These are phyloP conservation scores for Leptopilina clavipes DNA, from an alignment of 1,140 invertebrate species.

Conservation along the genomic window DNA sequence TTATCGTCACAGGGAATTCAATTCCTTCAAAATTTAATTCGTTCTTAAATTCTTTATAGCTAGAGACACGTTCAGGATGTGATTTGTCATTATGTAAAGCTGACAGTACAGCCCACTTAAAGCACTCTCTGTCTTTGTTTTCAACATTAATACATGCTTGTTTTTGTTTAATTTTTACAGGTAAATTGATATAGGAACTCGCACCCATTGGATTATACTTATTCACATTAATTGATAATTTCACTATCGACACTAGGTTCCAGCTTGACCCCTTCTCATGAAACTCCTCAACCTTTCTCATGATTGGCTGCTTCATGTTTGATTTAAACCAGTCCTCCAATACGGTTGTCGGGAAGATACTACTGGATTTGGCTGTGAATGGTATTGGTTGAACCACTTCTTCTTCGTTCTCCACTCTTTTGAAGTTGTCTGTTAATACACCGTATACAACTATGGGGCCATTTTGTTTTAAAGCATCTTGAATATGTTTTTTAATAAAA, in stretches of 20 bases:
- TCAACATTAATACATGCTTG: slow-evolving; percentile 11
- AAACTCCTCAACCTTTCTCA: too few relatives aligned
- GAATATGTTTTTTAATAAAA: neutral
- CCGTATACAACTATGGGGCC: neutral
- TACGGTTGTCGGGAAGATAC: too few relatives aligned
- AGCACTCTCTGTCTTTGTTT: neutral
- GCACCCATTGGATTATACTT: slow-evolving; percentile 33
- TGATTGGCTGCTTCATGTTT: neutral
- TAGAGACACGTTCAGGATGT: too few relatives aligned
- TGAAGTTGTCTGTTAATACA: neutral
- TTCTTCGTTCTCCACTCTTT: too few relatives aligned
- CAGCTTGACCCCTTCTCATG: too few relatives aligned
- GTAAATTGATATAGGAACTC: slow-evolving; percentile 34
- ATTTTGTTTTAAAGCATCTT: neutral
- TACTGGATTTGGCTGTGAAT: too few relatives aligned
- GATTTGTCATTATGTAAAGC: too few relatives aligned
- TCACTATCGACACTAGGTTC: too few relatives aligned
- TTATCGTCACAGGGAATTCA: neutral
- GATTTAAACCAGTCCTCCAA: neutral
- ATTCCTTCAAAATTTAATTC: neutral
- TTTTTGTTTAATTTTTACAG: neutral
- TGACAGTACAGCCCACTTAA: slow-evolving; percentile 1
- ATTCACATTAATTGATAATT: too few relatives aligned
- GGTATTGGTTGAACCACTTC: too few relatives aligned
- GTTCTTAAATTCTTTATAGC: too few relatives aligned